A percentile compares a stretch with the other conserved stretches of the same genome.
Evolutionary conservation across 2,113 vertebrate genomes (phyloP).

Genomic region (Microcebus murinus): DNA sequence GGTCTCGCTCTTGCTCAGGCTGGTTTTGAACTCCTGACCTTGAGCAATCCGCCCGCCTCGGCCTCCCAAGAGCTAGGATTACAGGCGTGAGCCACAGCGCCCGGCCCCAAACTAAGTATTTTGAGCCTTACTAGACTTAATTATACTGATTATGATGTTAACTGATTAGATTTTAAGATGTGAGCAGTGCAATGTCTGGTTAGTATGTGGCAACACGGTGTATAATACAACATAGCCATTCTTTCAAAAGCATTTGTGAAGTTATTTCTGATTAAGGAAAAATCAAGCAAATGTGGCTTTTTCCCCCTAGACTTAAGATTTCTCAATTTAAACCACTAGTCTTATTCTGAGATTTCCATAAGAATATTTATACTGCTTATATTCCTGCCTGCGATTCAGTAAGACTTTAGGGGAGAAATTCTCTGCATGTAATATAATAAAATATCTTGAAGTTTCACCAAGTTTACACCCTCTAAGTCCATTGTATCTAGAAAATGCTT

Average conservation of each 20-base stretch:
- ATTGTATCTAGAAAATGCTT: constrained; percentile 61
- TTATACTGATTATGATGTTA: constrained; percentile 36
- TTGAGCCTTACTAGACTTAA: constrained; percentile 18
- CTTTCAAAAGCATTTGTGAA: constrained; percentile 41
- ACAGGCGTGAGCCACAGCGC: no score
- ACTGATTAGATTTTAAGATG: constrained; percentile 24
- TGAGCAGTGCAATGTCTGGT: constrained; percentile 17
- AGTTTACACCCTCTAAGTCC: constrained; percentile 43
- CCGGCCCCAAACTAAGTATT: not conserved
- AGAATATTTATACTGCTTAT: not conserved
- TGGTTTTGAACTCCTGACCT: no score
- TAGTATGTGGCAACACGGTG: not conserved
- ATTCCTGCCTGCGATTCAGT: not conserved
- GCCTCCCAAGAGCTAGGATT: no score
- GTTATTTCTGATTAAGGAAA: constrained; percentile 13
- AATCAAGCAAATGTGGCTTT: not conserved
- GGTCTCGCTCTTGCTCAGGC: no score
- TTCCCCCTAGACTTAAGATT: not conserved
- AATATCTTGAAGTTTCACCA: constrained; percentile 57
- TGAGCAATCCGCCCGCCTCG: no score
- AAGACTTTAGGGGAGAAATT: constrained; percentile 54
- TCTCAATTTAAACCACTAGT: constrained; percentile 29
- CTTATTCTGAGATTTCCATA: constrained; percentile 35
- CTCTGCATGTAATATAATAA: constrained; percentile 40
- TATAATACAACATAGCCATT: not conserved